phyloP scores from a whole-genome alignment of 2,888 invertebrate genomes.

The Nomada ruficornis region DNA sequence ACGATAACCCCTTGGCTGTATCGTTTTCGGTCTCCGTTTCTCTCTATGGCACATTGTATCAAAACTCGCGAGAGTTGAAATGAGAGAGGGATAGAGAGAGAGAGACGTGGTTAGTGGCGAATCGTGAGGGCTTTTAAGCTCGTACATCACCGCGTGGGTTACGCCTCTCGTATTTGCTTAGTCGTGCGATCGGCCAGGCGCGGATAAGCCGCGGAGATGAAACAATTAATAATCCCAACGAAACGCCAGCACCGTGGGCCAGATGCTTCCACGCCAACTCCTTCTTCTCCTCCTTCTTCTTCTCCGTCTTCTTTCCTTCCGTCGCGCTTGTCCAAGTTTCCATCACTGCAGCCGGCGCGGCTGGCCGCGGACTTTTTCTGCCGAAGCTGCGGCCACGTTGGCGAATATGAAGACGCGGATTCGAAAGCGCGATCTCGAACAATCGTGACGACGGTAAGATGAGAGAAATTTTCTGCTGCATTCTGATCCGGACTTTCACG shows the following conservation, averaged over 20 bases:
- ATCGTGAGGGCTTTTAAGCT: slow-evolving; percentile 82
- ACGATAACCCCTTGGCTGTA: slow-evolving; percentile 73
- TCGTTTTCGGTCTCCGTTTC: slow-evolving; percentile 56
- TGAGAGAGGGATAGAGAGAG: slow-evolving; percentile 4
- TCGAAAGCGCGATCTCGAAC: slow-evolving; percentile 25
- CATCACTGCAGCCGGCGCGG: slow-evolving; percentile 33
- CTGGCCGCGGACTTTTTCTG: slow-evolving; percentile 2
- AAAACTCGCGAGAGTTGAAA: background rate
- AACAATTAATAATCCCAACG: slow-evolving; percentile 82
- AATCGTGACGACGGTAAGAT: slow-evolving; percentile 34
- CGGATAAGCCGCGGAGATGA: slow-evolving; percentile 81
- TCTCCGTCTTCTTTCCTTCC: background rate
- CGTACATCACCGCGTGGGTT: slow-evolving; percentile 82
- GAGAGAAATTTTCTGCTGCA: slow-evolving; percentile 46
- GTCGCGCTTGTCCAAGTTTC: slow-evolving; percentile 51
- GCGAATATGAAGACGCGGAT: slow-evolving; percentile 25
- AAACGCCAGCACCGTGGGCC: slow-evolving; percentile 72
- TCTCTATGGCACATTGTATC: slow-evolving; percentile 17
- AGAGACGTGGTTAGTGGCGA: slow-evolving; percentile 56
- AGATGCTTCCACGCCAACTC: slow-evolving; percentile 64
- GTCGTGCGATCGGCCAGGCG: slow-evolving; percentile 81
- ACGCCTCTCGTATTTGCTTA: slow-evolving; percentile 84
- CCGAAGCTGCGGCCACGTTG: background rate
- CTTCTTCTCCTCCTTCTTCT: slow-evolving; percentile 34
- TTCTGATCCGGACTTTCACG: slow-evolving; percentile 57